Evolutionary conservation across 2,113 vertebrate genomes (phyloP), one percentile per base, ranked within the genome.

Genomic region (Zosterops hypoxanthus): DNA sequence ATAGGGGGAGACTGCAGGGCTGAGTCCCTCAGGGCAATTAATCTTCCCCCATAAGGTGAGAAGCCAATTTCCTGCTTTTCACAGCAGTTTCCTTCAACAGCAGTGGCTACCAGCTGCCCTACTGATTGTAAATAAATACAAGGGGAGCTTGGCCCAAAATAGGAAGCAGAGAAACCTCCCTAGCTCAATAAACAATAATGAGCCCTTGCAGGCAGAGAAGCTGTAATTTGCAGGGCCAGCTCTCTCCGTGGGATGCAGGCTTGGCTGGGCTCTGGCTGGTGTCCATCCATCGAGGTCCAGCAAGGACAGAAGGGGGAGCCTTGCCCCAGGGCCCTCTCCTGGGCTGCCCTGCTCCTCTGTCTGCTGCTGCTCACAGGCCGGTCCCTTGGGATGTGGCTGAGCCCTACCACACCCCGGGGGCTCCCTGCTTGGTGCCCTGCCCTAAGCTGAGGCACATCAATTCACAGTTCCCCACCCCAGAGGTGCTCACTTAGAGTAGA

Each of bases 61-160:
- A 87, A 85, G 81, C 52, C 69, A 70, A 75, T 95, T 86, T 89
- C 87, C 77, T 78, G 60, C 69, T 86, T 91, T 84, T 92, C 93
- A 82, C 81, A 78, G 92, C 73, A 89, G 75, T 94, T 91, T 86
- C 75, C 77, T 91, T 81, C 81, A 92, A 21, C 24, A 44, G 71
- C 87, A 75, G 46, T 17, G 28, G 52, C 69, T 78, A 87, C 73
- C 86, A 82, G 78, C 77, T 89, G 69, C 81, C 92, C 60, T 47
- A 29, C 64, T 84, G 84, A 71, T 78, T 86, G 90, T 92, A 94
- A 94, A 91, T 91, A 97, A 94, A 92, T 84, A 96, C 78, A 60
- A 71, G 66, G 84, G 84, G 61, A 94, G 49, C 84, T 95, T 55
- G 60, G 84, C 73, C 70, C 44, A 68, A 91, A 95, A 91, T 68